phyloP scores from a whole-genome alignment of 2,797 vertebrate genomes.

The Apogon talboti region DNA sequence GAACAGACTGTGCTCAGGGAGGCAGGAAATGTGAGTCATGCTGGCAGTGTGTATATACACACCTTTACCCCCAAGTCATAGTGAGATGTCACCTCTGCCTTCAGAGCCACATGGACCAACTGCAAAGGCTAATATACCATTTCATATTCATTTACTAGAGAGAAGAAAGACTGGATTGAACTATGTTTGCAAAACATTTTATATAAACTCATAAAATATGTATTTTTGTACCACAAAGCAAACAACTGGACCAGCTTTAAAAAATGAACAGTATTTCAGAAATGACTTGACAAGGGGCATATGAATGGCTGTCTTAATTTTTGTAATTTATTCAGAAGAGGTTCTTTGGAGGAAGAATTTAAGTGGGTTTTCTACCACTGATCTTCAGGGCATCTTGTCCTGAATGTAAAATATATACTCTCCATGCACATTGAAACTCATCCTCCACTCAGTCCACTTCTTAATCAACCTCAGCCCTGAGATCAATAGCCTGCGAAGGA shows the following conservation, averaged over 20 bases:
- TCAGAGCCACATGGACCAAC: slow-evolving; percentile 50
- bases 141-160: slow-evolving; percentile 23
- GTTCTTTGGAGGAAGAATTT: slow-evolving; percentile 16
- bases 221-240: too few species aligned
- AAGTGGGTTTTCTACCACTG: slow-evolving; percentile 23
- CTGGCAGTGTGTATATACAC: slow-evolving; percentile 65
- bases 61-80: slow-evolving; percentile 64
- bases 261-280: too few species aligned
- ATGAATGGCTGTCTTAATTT: too few species aligned
- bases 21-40: slow-evolving; percentile 71
- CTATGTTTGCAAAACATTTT: slow-evolving; percentile 10
- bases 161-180: neutral
- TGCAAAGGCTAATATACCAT: slow-evolving; percentile 17
- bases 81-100: slow-evolving; percentile 69
- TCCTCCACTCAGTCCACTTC: slow-evolving; percentile 57
- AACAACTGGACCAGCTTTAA: too few species aligned
- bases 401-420: slow-evolving; percentile 43
- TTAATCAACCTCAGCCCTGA: slow-evolving; percentile 72
- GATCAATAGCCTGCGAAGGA: slow-evolving; percentile 82
- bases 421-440: slow-evolving; percentile 43
- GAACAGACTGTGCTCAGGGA: slow-evolving; percentile 68
- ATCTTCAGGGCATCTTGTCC: slow-evolving; percentile 31
- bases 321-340: neutral
- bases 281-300: too few species aligned
- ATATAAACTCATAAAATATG: neutral